Evolutionary conservation across 2,888 invertebrate genomes (phyloP).

Genomic region (Zootermopsis nevadensis): DNA sequence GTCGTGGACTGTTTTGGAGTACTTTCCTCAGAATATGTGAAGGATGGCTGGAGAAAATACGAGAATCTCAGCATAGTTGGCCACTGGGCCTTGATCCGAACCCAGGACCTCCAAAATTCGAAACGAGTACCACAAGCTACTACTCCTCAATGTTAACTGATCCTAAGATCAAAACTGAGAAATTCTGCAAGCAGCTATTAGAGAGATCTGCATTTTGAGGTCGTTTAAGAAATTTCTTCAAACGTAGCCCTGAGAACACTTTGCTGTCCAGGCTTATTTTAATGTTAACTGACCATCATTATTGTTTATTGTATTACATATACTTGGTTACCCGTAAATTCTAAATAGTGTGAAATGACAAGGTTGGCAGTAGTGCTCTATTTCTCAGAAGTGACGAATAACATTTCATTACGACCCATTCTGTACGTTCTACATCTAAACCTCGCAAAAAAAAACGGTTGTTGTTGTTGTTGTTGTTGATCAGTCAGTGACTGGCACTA

Average conservation of each 20-base stretch:
- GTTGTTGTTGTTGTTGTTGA: too few species aligned
- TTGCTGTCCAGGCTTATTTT: not conserved
- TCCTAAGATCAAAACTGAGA: not conserved
- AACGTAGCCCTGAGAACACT: not conserved
- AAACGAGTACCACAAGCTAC: too few species aligned
- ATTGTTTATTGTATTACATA: not conserved
- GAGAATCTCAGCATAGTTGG: too few species aligned
- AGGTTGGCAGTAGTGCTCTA: not conserved
- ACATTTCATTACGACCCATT: not conserved
- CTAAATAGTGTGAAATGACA: not conserved
- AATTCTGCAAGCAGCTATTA: not conserved
- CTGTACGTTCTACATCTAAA: not conserved
- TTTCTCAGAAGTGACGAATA: slow-evolving; percentile 4
- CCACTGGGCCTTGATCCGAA: too few species aligned
- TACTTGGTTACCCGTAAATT: not conserved
- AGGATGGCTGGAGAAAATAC: too few species aligned
- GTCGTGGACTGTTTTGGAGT: too few species aligned
- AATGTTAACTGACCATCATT: not conserved
- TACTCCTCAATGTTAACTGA: too few species aligned
- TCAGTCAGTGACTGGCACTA: too few species aligned
- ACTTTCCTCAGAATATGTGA: too few species aligned
- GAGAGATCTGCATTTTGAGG: not conserved
- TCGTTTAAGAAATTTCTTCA: not conserved
- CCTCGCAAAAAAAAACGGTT: not conserved
- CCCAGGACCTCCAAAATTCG: too few species aligned